Base-by-base conservation (phyloP, 2,797 vertebrate species). In the Agapornis canus region DNA sequence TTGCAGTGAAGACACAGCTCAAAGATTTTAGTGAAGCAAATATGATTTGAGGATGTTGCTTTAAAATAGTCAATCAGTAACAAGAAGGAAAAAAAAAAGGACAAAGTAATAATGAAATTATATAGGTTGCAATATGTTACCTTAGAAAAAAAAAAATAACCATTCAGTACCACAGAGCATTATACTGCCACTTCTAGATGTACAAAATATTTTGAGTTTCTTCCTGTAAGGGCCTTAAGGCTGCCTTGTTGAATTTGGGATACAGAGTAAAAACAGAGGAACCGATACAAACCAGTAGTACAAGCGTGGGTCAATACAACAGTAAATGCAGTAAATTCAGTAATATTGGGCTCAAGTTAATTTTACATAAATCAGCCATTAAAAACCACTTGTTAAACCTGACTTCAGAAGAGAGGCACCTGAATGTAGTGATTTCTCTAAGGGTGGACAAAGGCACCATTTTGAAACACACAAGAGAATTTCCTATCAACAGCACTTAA, bases 181-280 rank as follows among this genome's bases (percentile, higher is more conserved):
- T 4, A 37, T 69, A 18, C 13, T 68, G 11, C 19, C 18, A 42
- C 6, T 19, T 61, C 26, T 39, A 68, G 12, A 57, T 10, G 8
- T 39, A 54, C 5, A 72, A 69, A 80, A n/a, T 42, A 65, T 37
- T 72, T 15, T 27, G 10, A 19, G 5, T 43, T 61, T 87, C 11
- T 68, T 15, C 17, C 32, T 59, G 31, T 19, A 31, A 56, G 4
- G 7, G 7, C 11, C 35, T 66, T 70, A 56, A 61, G 15, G 11
- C 9, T 52, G 10, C 6, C 10, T 6, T 11, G 3, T 52, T 3
- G 65, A 56, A 9, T 77, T 89, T 0, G 0, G 48, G 1, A 19
- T 32, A 77, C 22, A 49, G 40, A 47, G 54, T 22, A 23, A 48
- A 9, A 43, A 32, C 14, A 57, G 31, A 69, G 5, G 48, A 61